Percentiles rank a stretch among this genome's conserved stretches.
phyloP scores from a whole-genome alignment of 2,888 invertebrate species.

The Caradrina kadenii region DNA sequence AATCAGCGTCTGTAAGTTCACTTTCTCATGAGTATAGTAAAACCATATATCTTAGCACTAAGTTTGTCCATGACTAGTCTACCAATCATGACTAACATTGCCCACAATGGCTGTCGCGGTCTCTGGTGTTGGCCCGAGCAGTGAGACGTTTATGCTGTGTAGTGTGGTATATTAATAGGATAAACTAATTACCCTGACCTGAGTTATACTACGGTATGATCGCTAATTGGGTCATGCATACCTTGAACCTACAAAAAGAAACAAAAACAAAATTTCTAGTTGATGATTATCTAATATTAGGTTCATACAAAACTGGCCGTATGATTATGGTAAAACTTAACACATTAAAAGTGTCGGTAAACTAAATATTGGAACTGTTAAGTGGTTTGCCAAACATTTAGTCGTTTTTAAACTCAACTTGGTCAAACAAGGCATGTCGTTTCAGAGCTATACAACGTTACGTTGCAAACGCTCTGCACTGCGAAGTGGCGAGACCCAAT shows the following conservation, averaged over 20 bases:
- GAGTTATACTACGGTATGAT: background rate
- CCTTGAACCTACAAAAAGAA: background rate
- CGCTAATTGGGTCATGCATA: conserved; percentile 1
- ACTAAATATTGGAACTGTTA: conserved; percentile 33
- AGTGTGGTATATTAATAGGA: conserved; percentile 33
- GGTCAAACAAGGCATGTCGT: conserved; percentile 31
- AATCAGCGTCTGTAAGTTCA: too few relatives aligned
- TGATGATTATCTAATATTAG: background rate
- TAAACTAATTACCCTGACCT: conserved; percentile 28
- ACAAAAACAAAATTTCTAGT: background rate
- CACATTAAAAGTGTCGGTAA: conserved; percentile 33
- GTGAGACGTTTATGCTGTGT: conserved; percentile 38
- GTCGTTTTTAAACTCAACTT: conserved; percentile 26
- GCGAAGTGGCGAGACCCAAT: conserved; percentile 14
- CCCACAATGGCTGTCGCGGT: conserved; percentile 47
- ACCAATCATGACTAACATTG: conserved; percentile 14
- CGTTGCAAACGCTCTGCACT: conserved; percentile 18
- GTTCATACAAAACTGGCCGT: background rate
- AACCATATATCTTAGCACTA: background rate
- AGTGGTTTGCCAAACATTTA: conserved; percentile 30
- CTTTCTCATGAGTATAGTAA: too few relatives aligned
- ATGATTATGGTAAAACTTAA: conserved; percentile 13
- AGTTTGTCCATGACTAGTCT: conserved; percentile 4
- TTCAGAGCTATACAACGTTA: conserved; percentile 12
- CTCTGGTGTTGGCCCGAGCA: conserved; percentile 44